Base-by-base conservation (phyloP, 2,888 invertebrate genomes). In the Oscheius myriophilus region DNA sequence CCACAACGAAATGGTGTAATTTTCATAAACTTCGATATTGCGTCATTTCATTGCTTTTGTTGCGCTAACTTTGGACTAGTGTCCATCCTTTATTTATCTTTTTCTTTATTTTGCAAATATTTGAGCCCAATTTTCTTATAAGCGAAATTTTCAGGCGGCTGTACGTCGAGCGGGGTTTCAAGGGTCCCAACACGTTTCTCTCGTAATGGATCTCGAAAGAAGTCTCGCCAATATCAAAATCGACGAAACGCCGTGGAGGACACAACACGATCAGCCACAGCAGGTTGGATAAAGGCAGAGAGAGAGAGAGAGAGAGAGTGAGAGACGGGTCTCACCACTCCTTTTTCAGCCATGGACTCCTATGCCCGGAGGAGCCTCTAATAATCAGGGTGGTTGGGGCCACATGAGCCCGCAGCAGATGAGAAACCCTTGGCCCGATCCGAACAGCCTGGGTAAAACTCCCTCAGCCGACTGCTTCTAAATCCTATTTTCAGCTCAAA, bases 121-220 rank as follows among this genome's bases (percentile, higher is more conserved):
- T 16, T 53, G 21, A 11, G 18, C 11, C 41, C 41, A n/a, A 42
- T 33, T 33, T 33, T 33, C 33, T 33, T 6, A 33, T 33, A 6
- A 9, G n/a, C n/a, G 9, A 33, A 33, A 33, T 33, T 33, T 33
- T 3, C 33, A 33, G 33, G 33, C 33, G 33, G 33, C 33, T 33
- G 33, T 33, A 33, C 33, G 33, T 33, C 33, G 33, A 33, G 33
- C 33, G 33, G 33, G 33, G 33, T 33, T 33, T 33, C 33, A 33
- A 33, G 33, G 9, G 33, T 33, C 33, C 33, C 33, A 53, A 41
- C 62, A 71, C 75, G 68, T 57, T 71, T 69, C 57, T 46, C 49
- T 59, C 67, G 72, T 71, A 72, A 75, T 75, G 66, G 73, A 71
- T 73, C 72, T 77, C 46, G 77, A 75, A 73, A 71, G 73, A 70